A percentile compares a stretch with the other conserved stretches of the same genome.
These are phyloP conservation scores for Vanessa cardui DNA, from an alignment of 2,888 invertebrate genomes.

Conservation along the genomic window DNA sequence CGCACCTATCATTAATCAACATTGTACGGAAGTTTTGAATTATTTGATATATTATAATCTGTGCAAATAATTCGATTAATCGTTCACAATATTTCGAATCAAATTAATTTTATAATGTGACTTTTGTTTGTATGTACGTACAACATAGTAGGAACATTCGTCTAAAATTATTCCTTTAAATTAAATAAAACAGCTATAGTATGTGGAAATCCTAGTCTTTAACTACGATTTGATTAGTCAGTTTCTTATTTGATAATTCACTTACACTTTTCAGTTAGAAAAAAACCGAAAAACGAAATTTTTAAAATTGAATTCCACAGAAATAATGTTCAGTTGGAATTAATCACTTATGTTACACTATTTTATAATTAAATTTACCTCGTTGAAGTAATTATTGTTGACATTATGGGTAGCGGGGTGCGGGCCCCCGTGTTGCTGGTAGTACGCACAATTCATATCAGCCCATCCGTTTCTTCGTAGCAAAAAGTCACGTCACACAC, in stretches of 20 bases:
- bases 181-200: too few relatives aligned
- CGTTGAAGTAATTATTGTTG: conserved; percentile 75
- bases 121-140: too few relatives aligned
- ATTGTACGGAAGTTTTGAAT: conserved; percentile 2
- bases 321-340: not conserved
- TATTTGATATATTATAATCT: too few relatives aligned
- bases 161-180: too few relatives aligned
- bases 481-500: conserved; percentile 60
- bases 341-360: not conserved
- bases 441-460: conserved; percentile 79
- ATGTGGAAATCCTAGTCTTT: too few relatives aligned
- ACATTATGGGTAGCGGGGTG: conserved; percentile 73
- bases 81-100: not conserved
- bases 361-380: conserved; percentile 60
- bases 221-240: too few relatives aligned
- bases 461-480: conserved; percentile 61
- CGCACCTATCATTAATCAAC: conserved; percentile 26
- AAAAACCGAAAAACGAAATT: too few relatives aligned
- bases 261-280: too few relatives aligned
- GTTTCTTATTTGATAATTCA: too few relatives aligned
- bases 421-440: conserved; percentile 74
- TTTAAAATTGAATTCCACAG: not conserved
- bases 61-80: not conserved
- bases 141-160: too few relatives aligned
- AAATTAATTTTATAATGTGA: too few relatives aligned